phyloP scores from a whole-genome alignment of 2,888 invertebrate genomes.

The Dasypogon diadema region DNA sequence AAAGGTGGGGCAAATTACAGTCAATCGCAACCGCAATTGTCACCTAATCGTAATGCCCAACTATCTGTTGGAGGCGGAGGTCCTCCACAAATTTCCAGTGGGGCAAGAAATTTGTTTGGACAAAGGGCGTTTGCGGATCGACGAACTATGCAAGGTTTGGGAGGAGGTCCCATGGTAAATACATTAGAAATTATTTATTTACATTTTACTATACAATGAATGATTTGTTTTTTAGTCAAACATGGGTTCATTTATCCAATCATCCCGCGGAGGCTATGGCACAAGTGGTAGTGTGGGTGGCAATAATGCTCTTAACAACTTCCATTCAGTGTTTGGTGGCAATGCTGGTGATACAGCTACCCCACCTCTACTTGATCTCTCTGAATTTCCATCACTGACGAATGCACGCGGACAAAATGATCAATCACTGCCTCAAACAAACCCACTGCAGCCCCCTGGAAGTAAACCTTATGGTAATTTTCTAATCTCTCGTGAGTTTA shows the following conservation, averaged over 20 bases:
- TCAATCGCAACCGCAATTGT: constrained; percentile 71
- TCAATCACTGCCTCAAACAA: constrained; percentile 82
- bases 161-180: constrained; percentile 67
- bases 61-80: constrained; percentile 71
- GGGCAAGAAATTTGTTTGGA: constrained; percentile 78
- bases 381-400: constrained; percentile 93
- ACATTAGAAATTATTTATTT: constrained; percentile 31
- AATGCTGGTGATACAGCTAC: constrained; percentile 81
- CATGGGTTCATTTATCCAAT: constrained; percentile 75
- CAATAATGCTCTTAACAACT: constrained; percentile 76
- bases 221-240: constrained; percentile 69
- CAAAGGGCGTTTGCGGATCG: constrained; percentile 85
- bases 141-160: constrained; percentile 73
- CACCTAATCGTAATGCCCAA: constrained; percentile 73
- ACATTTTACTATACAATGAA: constrained; percentile 32
- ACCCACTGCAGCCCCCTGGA: constrained; percentile 89
- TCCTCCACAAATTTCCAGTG: constrained; percentile 72
- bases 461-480: constrained; percentile 90
- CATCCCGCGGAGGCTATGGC: constrained; percentile 75
- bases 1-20: constrained; percentile 69
- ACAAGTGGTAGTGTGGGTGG: constrained; percentile 71
- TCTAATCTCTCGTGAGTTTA: constrained; percentile 69
- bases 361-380: constrained; percentile 89
- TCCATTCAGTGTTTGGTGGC: constrained; percentile 86
- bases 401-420: constrained; percentile 83